phyloP scores from a whole-genome alignment of 2,888 invertebrate genomes.

The Protophormia terraenovae region DNA sequence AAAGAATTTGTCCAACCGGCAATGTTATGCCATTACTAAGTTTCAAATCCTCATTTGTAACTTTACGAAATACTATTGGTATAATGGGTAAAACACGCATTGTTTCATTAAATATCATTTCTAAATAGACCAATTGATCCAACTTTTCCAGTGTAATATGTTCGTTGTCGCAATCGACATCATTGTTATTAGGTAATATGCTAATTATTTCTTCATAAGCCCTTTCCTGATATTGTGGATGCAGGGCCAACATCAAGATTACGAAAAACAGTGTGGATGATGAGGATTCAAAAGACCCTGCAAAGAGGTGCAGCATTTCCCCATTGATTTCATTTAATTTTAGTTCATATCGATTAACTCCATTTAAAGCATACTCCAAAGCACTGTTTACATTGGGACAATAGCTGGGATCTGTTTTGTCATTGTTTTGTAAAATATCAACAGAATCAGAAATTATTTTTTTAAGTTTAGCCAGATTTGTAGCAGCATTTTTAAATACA shows the following conservation, averaged over 20 bases:
- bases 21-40: constrained; percentile 74
- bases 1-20: constrained; percentile 75
- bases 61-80: constrained; percentile 74
- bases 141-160: constrained; percentile 72
- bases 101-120: constrained; percentile 76
- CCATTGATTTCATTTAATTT: background rate
- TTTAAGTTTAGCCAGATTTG: too few relatives aligned
- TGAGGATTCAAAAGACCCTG: constrained; percentile 76
- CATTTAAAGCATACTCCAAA: too few relatives aligned
- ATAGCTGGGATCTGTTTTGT: background rate
- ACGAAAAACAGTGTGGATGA: constrained; percentile 72
- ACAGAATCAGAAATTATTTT: too few relatives aligned
- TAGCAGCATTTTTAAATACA: too few relatives aligned
- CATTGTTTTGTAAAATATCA: background rate
- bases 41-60: constrained; percentile 68
- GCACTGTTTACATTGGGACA: background rate
- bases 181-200: too few relatives aligned
- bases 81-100: constrained; percentile 76
- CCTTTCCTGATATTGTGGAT: constrained; percentile 74
- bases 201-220: constrained; percentile 73
- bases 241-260: constrained; percentile 73
- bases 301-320: background rate
- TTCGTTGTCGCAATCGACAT: constrained; percentile 65
- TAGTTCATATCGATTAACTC: background rate
- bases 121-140: constrained; percentile 75